These are phyloP conservation scores for Drosophila seguyi DNA, from an alignment of 1,140 invertebrate species.

Conservation along the genomic window DNA sequence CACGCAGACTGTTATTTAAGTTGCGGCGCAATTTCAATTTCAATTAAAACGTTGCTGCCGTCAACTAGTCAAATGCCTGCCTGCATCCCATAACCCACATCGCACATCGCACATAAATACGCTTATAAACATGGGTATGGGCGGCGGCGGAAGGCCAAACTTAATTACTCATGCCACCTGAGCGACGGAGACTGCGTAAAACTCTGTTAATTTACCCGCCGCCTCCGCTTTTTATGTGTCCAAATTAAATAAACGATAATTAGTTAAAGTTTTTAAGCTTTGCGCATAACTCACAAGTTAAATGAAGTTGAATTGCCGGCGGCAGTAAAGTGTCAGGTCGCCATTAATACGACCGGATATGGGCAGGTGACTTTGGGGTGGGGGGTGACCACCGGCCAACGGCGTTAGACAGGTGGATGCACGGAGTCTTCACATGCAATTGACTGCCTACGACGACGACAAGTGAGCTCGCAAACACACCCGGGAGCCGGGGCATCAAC, in stretches of 20 bases:
- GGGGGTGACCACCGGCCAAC: slow-evolving; percentile 20
- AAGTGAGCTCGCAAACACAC: slow-evolving; percentile 8
- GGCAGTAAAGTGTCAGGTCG: slow-evolving; percentile 46
- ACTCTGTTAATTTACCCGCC: slow-evolving; percentile 30
- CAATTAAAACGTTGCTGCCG: slow-evolving; percentile 72
- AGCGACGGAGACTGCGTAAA: slow-evolving; percentile 58
- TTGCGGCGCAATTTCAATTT: slow-evolving; percentile 79
- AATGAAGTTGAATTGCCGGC: slow-evolving; percentile 64
- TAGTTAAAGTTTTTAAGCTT: slow-evolving; percentile 75
- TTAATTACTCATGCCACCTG: slow-evolving; percentile 80
- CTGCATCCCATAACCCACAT: slow-evolving; percentile 4
- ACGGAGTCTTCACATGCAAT: slow-evolving; percentile 46
- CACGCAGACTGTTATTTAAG: slow-evolving; percentile 78
- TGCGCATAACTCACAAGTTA: slow-evolving; percentile 67
- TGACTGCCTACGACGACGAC: slow-evolving; percentile 44
- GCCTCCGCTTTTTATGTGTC: slow-evolving; percentile 19
- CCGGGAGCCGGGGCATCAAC: slow-evolving; percentile 5
- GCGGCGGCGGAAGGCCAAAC: slow-evolving; percentile 34
- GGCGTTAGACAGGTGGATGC: slow-evolving; percentile 30
- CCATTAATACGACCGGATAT: slow-evolving; percentile 26
- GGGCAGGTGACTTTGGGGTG: background rate
- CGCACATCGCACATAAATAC: slow-evolving; percentile 7
- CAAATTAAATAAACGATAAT: slow-evolving; percentile 80
- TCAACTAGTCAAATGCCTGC: slow-evolving; percentile 53
- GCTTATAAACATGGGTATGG: slow-evolving; percentile 8